phyloP scores from a whole-genome alignment of 2,888 invertebrate genomes.

The Lymantria monacha region DNA sequence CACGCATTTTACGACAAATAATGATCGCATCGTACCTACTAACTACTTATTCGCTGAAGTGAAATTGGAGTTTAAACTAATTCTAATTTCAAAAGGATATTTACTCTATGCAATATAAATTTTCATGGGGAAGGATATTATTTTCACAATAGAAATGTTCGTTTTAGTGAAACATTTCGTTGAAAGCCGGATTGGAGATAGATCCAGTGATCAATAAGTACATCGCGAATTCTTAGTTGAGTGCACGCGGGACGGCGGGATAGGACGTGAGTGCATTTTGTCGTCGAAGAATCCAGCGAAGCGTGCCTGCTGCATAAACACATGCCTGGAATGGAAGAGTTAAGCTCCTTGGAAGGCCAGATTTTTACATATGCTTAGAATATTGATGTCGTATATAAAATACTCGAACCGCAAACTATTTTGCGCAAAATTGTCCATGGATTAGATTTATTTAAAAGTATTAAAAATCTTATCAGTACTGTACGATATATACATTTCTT shows the following conservation, averaged over 20 bases:
- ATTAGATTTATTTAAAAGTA: too few relatives aligned
- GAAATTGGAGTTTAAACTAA: background rate
- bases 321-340: conserved; percentile 54
- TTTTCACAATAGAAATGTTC: background rate
- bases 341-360: conserved; percentile 36
- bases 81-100: background rate
- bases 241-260: conserved; percentile 48
- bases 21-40: conserved; percentile 34
- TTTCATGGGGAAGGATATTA: too few relatives aligned
- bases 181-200: conserved; percentile 32
- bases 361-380: conserved; percentile 67
- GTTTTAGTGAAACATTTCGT: conserved; percentile 17
- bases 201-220: conserved; percentile 66
- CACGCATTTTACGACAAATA: conserved; percentile 49
- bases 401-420: conserved; percentile 29
- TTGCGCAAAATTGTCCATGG: conserved; percentile 13
- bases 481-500: background rate
- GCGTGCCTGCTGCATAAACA: conserved; percentile 67
- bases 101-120: background rate
- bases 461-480: background rate
- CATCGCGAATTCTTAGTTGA: conserved; percentile 60
- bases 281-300: conserved; percentile 69
- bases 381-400: conserved; percentile 64
- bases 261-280: conserved; percentile 75
- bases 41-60: background rate